A percentile compares a stretch with the other conserved stretches of the same genome.
Evolutionary conservation across 1,140 invertebrate species (phyloP).

Genomic region (Sycophaga agraensis): DNA sequence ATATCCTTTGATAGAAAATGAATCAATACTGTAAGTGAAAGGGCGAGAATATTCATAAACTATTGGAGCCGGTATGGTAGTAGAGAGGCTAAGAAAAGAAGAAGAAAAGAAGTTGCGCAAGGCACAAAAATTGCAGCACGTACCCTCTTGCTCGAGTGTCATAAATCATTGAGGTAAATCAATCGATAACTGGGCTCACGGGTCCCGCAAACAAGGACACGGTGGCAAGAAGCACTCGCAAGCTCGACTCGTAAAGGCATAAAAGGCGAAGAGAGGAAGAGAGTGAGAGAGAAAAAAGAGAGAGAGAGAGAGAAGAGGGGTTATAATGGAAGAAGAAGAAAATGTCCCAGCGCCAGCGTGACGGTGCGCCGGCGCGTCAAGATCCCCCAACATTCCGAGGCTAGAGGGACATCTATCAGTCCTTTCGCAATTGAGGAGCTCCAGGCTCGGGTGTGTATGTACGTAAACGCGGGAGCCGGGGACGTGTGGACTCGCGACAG

Average conservation of each 20-base stretch:
- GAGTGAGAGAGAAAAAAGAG: no score
- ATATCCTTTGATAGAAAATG: no score
- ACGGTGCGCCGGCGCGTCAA: slow-evolving; percentile 33
- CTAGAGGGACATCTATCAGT: slow-evolving; percentile 53
- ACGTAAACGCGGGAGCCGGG: no score
- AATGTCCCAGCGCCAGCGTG: neutral
- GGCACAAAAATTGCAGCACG: no score
- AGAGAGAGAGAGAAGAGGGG: no score
- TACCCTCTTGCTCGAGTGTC: no score
- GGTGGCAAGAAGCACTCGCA: neutral
- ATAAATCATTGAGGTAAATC: slow-evolving; percentile 4
- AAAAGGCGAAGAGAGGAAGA: neutral
- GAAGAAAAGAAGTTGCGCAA: no score
- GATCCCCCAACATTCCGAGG: slow-evolving; percentile 41
- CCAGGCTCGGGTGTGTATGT: no score
- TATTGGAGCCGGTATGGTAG: neutral
- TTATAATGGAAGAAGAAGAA: neutral
- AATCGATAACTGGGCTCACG: neutral
- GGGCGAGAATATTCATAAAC: neutral
- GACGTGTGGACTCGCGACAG: no score
- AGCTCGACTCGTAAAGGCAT: neutral
- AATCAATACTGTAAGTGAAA: no score
- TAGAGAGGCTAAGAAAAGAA: no score
- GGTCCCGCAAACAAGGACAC: neutral
- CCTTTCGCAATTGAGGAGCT: slow-evolving; percentile 20